These are phyloP conservation scores for Drosophila kanapiae DNA, from an alignment of 1,140 invertebrate species.

Conservation along the genomic window DNA sequence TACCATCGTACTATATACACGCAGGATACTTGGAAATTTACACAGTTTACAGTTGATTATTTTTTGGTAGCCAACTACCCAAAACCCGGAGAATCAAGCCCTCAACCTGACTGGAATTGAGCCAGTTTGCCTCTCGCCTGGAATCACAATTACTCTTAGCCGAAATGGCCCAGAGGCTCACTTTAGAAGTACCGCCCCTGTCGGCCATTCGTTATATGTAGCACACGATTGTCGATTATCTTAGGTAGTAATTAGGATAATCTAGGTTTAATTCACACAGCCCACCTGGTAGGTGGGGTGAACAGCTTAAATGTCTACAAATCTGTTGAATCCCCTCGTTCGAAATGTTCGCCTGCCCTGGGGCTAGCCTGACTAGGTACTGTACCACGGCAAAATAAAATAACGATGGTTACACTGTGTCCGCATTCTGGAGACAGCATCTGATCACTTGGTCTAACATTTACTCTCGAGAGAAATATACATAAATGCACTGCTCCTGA, in stretches of 20 bases:
- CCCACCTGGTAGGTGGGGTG: conserved; percentile 25
- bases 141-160: conserved; percentile 45
- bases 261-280: conserved; percentile 18
- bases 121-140: conserved; percentile 27
- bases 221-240: conserved; percentile 56
- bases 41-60: conserved; percentile 49
- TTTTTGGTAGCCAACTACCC: conserved; percentile 18
- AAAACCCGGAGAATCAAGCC: conserved; percentile 28
- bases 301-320: conserved; percentile 35
- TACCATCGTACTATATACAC: conserved; percentile 50
- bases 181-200: conserved; percentile 40
- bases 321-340: conserved; percentile 15
- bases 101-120: conserved; percentile 15
- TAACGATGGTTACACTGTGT: not conserved
- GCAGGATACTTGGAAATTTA: conserved; percentile 58
- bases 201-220: conserved; percentile 29
- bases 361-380: conserved; percentile 4
- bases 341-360: not conserved
- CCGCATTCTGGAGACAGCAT: no score
- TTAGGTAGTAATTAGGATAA: conserved; percentile 40
- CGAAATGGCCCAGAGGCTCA: conserved; percentile 22
- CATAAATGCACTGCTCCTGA: not conserved
- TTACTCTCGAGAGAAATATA: not conserved
- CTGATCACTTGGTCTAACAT: not conserved
- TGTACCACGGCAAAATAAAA: not conserved